Base-by-base conservation (phyloP, 2,888 invertebrate species). In the Euzophera pinguis region DNA sequence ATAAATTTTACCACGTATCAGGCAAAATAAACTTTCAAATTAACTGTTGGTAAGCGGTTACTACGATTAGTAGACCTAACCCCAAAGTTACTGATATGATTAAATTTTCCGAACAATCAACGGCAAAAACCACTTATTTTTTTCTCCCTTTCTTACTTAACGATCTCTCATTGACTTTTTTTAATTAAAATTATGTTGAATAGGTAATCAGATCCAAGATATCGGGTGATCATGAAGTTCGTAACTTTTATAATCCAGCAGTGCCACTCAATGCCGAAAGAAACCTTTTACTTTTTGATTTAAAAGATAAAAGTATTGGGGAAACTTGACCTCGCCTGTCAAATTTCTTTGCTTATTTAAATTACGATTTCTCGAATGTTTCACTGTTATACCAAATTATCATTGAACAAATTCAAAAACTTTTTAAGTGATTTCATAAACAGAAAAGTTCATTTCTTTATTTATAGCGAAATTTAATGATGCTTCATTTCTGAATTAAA, bases 221-320 rank as follows among this genome's bases (percentile, higher is more conserved):
- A 43, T 43, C 43, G 12, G 27, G 27, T 43, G 27, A 43, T 43
- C 12, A 43, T 27, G 27, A 32, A 29, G 27, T 43, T 29, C 43
- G 27, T 13, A 29, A 43, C 43, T 43, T 32, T 32, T 32, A 32
- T 32, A 32, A 32, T 32, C 13, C 42, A 7, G 39, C 41, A 50
- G 41, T 50, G 42, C 29, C 34, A 50, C 50, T 42, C 50, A 32
- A 50, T 50, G 34, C 39, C 22, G 41, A 50, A 42, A 42, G 41
- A 41, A 50, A 34, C 42, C 50, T 50, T 34, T 50, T 50, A 34
- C 38, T 50, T 41, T 41, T 32, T 7, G 13, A 50, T 50, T 50
- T 42, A n/a, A 17, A 41, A 50, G 42, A 50, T 50, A 50, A 50
- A 50, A 17, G 41, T 39, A 41, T 41, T 14, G 13, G 32, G 27